Evolutionary conservation across 2,888 invertebrate genomes (phyloP).

Genomic region (Watsonalla binaria): DNA sequence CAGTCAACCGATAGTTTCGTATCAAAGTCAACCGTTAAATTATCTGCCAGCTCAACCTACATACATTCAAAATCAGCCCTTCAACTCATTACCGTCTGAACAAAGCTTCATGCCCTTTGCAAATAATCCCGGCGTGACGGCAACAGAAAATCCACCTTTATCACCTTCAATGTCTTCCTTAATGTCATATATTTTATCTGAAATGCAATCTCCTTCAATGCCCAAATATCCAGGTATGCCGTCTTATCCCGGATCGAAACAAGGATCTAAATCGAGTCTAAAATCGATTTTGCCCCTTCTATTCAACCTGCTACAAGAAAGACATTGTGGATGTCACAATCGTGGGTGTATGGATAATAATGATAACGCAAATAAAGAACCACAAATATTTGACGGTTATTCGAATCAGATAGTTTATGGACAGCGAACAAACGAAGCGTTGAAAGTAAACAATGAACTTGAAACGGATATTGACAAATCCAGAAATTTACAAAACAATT

Average conservation of each 20-base stretch:
- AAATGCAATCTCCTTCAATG: slow-evolving; percentile 14
- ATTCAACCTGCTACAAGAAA: slow-evolving; percentile 54
- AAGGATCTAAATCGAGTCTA: slow-evolving; percentile 38
- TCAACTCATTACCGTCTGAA: not conserved
- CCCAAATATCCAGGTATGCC: slow-evolving; percentile 14
- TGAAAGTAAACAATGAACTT: slow-evolving; percentile 12
- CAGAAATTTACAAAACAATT: slow-evolving; percentile 9
- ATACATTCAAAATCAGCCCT: not conserved
- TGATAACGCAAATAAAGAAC: slow-evolving; percentile 11
- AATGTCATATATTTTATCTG: slow-evolving; percentile 28
- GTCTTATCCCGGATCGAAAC: slow-evolving; percentile 13
- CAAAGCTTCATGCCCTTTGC: not conserved
- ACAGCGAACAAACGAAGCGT: slow-evolving; percentile 8
- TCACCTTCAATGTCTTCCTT: slow-evolving; percentile 24
- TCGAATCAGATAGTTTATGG: slow-evolving; percentile 40
- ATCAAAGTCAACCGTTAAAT: slow-evolving; percentile 12
- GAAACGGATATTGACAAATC: slow-evolving; percentile 10
- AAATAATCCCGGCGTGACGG: slow-evolving; percentile 29
- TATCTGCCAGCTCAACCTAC: slow-evolving; percentile 12
- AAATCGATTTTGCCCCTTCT: slow-evolving; percentile 58
- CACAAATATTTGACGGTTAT: slow-evolving; percentile 34
- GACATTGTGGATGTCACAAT: slow-evolving; percentile 36
- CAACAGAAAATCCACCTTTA: slow-evolving; percentile 12
- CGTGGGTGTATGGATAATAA: slow-evolving; percentile 30
- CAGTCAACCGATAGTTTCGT: slow-evolving; percentile 9